phyloP scores from a whole-genome alignment of 1,140 invertebrate species.

The Megalonaias nervosa region DNA sequence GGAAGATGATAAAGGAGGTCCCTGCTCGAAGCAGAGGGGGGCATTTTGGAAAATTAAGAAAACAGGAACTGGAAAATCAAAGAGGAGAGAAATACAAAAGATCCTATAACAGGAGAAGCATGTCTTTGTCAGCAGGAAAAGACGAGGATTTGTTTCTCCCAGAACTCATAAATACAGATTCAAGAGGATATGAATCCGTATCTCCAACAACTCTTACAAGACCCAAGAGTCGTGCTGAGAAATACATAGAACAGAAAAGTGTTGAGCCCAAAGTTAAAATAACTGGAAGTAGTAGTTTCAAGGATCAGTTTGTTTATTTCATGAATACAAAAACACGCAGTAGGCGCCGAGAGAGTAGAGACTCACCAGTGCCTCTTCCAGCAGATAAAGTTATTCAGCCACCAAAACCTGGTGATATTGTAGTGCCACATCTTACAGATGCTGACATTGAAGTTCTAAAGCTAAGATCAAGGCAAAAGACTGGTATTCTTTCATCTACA shows the following conservation, averaged over 20 bases:
- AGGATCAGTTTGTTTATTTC: constrained; percentile 67
- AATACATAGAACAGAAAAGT: constrained; percentile 45
- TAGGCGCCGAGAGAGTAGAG: constrained; percentile 47
- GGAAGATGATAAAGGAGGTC: constrained; percentile 15
- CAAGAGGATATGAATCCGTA: too few species aligned
- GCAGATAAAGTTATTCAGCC: constrained; percentile 48
- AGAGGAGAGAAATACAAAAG: too few species aligned
- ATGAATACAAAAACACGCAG: constrained; percentile 59
- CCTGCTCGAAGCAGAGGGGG: constrained; percentile 5
- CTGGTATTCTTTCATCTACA: not conserved
- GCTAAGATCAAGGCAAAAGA: constrained; percentile 20
- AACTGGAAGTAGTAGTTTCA: constrained; percentile 58
- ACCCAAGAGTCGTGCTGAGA: constrained; percentile 44
- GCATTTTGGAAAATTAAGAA: not conserved
- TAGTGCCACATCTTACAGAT: constrained; percentile 65
- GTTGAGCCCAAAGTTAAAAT: constrained; percentile 65
- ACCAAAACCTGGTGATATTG: constrained; percentile 62
- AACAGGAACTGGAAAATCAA: too few species aligned
- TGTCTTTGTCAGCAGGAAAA: too few species aligned
- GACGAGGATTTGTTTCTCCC: too few species aligned
- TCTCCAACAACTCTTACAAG: not conserved
- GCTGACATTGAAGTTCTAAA: constrained; percentile 62
- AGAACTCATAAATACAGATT: too few species aligned
- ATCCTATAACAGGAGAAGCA: too few species aligned
- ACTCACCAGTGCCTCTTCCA: constrained; percentile 19